A percentile compares a stretch with the other conserved stretches of the same genome.
phyloP scores from a whole-genome alignment of 2,888 invertebrate species.

The Melanotus villosus region DNA sequence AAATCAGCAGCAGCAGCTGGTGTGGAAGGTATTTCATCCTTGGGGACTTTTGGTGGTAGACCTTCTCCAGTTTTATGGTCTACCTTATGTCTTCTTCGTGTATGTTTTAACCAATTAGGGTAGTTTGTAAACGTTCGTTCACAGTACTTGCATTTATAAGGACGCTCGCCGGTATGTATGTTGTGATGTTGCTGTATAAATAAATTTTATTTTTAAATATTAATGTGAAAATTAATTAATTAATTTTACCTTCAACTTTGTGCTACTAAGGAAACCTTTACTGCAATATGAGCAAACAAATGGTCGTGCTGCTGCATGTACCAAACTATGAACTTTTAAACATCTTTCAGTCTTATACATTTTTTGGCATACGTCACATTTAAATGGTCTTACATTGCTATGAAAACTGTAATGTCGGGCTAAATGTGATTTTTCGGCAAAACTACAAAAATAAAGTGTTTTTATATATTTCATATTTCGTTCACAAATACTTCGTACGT shows the following conservation, averaged over 20 bases:
- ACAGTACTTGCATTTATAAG: slow-evolving; percentile 73
- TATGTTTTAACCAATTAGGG: slow-evolving; percentile 74
- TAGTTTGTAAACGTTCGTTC: slow-evolving; percentile 72
- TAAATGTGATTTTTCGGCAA: slow-evolving; percentile 68
- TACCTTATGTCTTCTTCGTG: slow-evolving; percentile 71
- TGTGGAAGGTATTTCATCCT: slow-evolving; percentile 44
- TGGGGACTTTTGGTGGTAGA: slow-evolving; percentile 54
- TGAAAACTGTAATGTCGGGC: slow-evolving; percentile 67
- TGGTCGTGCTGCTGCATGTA: slow-evolving; percentile 71
- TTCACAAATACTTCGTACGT: slow-evolving; percentile 59
- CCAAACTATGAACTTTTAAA: slow-evolving; percentile 72
- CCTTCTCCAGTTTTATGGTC: slow-evolving; percentile 64
- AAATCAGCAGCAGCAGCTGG: slow-evolving; percentile 19
- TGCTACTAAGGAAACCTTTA: slow-evolving; percentile 74
- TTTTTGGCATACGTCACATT: slow-evolving; percentile 71
- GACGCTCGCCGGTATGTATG: slow-evolving; percentile 72
- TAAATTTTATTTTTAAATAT: neutral
- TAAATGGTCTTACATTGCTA: slow-evolving; percentile 65
- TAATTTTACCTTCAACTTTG: slow-evolving; percentile 67
- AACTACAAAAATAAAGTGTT: slow-evolving; percentile 55
- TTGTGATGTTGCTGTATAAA: slow-evolving; percentile 71
- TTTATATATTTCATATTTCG: neutral
- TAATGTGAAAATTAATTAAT: neutral
- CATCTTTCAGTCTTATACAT: slow-evolving; percentile 73
- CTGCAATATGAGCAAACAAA: slow-evolving; percentile 72